Base-by-base conservation (phyloP, 2,797 vertebrate species). In the Gila robusta region DNA sequence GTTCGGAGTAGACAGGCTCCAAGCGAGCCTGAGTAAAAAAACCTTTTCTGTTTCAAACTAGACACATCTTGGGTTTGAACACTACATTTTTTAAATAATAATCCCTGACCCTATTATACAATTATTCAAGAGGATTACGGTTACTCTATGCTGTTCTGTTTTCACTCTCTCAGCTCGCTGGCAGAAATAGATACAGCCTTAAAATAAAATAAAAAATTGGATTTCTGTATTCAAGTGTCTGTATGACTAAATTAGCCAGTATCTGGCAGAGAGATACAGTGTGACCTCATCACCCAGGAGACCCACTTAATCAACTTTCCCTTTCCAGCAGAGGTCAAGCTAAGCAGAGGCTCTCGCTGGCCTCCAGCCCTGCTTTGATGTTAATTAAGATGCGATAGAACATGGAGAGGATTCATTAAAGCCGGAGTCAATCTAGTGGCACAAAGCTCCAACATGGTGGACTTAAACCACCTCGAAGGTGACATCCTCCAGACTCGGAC, bases 371-470 rank as follows among this genome's bases (percentile, higher is more conserved):
- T 83, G 94, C 94, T 95, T 94, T 95, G 92, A 94, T 95, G 95
- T 96, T 95, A 95, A 95, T 96, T 96, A 96, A 95, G 94, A 94
- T 92, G 94, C 93, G 94, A 95, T 93, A 94, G 95, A 94, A 93
- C 95, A 90, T 88, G 89, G 92, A 94, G 94, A 94, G 87, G 94
- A 94, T 94, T 95, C 94, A 95, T 95, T 95, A 95, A 94, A 93
- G 93, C 91, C 89, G 88, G 78, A 92, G 91, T 90, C 85, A 93
- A 94, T 94, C 93, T 92, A 94, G 92, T 93, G 89, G 90, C 87
- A 81, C 54, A 91, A 91, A 64, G 93, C 92, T 92, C 91, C 91
- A 91, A 91, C 89, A 82, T 56, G 81, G 90, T 81, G 86, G 90
- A 92, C 74, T 77, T 52, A 85, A 70, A 92, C 81, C 73, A 56